Evolutionary conservation across 2,888 invertebrate species (phyloP), one percentile per base, ranked within the genome.

Genomic region (Tetragonula carbonaria): DNA sequence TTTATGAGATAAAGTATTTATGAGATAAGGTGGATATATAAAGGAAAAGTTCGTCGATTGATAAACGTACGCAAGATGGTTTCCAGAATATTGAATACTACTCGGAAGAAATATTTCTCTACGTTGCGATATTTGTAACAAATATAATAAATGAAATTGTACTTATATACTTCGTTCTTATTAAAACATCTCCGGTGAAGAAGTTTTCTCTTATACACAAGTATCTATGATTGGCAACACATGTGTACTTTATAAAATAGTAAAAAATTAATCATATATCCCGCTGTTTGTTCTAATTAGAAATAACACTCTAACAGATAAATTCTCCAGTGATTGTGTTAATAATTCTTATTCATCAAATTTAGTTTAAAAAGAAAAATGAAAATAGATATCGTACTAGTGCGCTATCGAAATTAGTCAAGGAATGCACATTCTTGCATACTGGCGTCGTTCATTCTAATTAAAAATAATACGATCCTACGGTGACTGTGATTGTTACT

Each of bases 401-500:
- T 45, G 23, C 3, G 6, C 16, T n/a, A 50, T 45, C 45, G 45
- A 45, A 45, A 38, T 13, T 53, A 13, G 5, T 62, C 28, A 13
- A 33, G 18, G 23, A 33, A 65, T 45, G 73, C 33, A 77, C 65
- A 83, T 82, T 78, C 68, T 82, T 73, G 75, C 72, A 75, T 77
- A 45, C 45, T 8, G 45, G 8, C n/a, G 23, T 5, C 5, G n/a
- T 45, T 1, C 45, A 1, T 45, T 8, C 45, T 2, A 45, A 45
- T 11, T 11, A 6, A 38, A 38, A 38, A 11, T 45, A 45, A 45
- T 45, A 45, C 45, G 45, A 45, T 45, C 45, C 11, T 45, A 45
- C 8, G 5, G 38, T 38, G 38, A 38, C 38, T 6, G 38, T 11
- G 45, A 11, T 8, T 45, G 8, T 45, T 8, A 45, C 45, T 11